These are phyloP conservation scores for Plutella xylostella DNA, from an alignment of 2,888 invertebrate species.

Conservation along the genomic window DNA sequence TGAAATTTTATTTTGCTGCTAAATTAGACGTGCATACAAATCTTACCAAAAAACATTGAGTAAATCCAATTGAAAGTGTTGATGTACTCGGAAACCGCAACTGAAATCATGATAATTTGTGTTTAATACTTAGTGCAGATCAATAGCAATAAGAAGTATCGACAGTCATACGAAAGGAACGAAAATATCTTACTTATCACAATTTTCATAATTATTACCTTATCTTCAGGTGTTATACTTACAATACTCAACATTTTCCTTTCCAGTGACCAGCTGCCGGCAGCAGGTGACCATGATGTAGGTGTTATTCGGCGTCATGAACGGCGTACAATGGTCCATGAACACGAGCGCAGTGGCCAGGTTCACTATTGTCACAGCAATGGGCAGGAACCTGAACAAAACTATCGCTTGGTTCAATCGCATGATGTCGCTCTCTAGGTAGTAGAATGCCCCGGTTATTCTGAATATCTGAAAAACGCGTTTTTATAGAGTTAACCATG, in stretches of 20 bases:
- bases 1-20: too few relatives aligned
- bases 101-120: constrained; percentile 26
- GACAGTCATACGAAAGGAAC: too few relatives aligned
- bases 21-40: too few relatives aligned
- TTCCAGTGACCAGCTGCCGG: not conserved
- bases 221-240: too few relatives aligned
- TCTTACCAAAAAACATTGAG: constrained; percentile 50
- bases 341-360: constrained; percentile 47
- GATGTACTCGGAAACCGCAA: constrained; percentile 40
- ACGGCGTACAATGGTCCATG: constrained; percentile 35
- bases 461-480: constrained; percentile 37
- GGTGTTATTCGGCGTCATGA: constrained; percentile 12
- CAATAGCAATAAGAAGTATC: not conserved
- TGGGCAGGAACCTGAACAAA: constrained; percentile 47
- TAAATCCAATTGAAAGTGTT: constrained; percentile 50
- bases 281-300: constrained; percentile 40
- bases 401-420: constrained; percentile 41
- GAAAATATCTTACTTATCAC: too few relatives aligned
- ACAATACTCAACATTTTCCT: too few relatives aligned
- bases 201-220: too few relatives aligned
- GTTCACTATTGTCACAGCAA: constrained; percentile 46
- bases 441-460: constrained; percentile 45
- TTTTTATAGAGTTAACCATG: too few relatives aligned
- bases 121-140: not conserved
- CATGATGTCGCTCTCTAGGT: constrained; percentile 55